Conservation (phyloP, 2,113 vertebrate species). For the Seriola quinqueradiata region DNA sequence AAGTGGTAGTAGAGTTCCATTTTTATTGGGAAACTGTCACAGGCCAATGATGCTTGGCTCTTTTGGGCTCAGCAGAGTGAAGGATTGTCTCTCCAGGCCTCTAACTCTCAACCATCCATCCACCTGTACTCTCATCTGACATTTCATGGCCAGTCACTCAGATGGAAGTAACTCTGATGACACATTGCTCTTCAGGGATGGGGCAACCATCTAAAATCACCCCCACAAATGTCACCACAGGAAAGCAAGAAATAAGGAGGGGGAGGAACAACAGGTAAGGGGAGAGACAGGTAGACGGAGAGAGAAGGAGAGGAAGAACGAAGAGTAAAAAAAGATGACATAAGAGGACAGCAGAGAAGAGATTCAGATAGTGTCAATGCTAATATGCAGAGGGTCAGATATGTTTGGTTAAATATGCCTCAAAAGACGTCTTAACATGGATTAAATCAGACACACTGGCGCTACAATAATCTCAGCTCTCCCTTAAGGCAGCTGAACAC, state of each 20-base stretch:
- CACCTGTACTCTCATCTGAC: conserved; percentile 68
- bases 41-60: conserved; percentile 48
- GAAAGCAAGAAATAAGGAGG: conserved; percentile 42
- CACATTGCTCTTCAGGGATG: conserved; percentile 61
- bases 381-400: conserved; percentile 5
- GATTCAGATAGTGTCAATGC: conserved; percentile 19
- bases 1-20: conserved; percentile 10
- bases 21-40: conserved; percentile 34
- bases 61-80: conserved; percentile 61
- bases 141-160: conserved; percentile 76
- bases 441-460: conserved; percentile 29
- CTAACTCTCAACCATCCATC: conserved; percentile 65
- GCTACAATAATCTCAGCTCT: conserved; percentile 27
- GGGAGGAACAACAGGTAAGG: conserved; percentile 42
- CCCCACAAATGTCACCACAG: conserved; percentile 66
- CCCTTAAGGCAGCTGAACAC: conserved; percentile 24
- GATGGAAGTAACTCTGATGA: conserved; percentile 66
- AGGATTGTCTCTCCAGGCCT: conserved; percentile 58
- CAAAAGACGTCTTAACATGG: conserved; percentile 25
- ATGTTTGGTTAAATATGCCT: conserved; percentile 27
- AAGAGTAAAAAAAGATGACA: background rate
- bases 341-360: background rate
- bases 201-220: conserved; percentile 61
- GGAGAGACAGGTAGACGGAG: background rate
- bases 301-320: background rate